Evolutionary conservation across 2,888 invertebrate species (phyloP), one percentile per base, ranked within the genome.

Genomic region (Tyria jacobaeae): DNA sequence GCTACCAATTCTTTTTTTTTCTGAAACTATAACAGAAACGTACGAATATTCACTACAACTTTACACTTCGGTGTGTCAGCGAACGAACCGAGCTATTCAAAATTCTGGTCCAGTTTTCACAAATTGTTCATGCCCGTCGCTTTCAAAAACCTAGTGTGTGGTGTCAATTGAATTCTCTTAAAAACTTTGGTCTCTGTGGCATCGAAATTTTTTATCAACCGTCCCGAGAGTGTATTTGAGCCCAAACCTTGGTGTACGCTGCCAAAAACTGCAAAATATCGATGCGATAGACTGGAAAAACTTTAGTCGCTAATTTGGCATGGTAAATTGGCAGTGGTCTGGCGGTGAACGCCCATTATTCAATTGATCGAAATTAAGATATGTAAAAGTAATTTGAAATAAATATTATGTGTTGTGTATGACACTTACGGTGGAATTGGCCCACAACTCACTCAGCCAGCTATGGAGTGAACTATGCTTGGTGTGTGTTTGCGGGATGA

Each of bases 191-290:
- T 71, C 76, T 64, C 76, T 70, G 83, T 55, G 83, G 85, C 68
- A 64, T 85, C 86, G 85, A 87, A 85, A 84, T 84, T 84, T 86
- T 86, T 88, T 88, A 87, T 87, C 81, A 85, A 65, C 77, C 57
- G 75, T 82, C 86, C 82, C 82, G 60, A 35, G 83, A 78, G 85
- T 76, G 75, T 79, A 78, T 83, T 85, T 83, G 82, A 77, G 76
- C 70, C 62, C 77, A 78, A 75, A 82, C 82, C 79, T 79, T 73
- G 75, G 73, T 66, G 64, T 57, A 57, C 63, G 74, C 73, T 71
- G 69, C 80, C 74, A 75, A 79, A 68, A 69, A 70, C 66, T 56
- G 49, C 50, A 67, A 69, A 70, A 70, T 64, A 62, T 56, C 44
- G 53, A 48, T 51, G 52, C 59, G 66, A 57, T 68, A 57, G 60